phyloP scores from a whole-genome alignment of 2,888 invertebrate genomes.

The Philereme vetulata region DNA sequence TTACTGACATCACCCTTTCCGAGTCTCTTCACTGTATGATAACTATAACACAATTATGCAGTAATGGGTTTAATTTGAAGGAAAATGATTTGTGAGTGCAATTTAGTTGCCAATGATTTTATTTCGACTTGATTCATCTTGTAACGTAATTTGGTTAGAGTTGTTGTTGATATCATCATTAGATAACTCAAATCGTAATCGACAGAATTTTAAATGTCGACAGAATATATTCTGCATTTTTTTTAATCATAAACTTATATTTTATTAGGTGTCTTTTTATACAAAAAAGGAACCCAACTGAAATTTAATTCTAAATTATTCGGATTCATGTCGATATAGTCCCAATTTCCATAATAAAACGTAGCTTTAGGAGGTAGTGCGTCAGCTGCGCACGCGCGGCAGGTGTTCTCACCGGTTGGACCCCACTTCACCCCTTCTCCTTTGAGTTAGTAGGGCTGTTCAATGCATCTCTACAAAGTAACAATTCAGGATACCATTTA shows the following conservation, averaged over 20 bases:
- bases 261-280: background rate
- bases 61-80: no score
- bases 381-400: conserved; percentile 57
- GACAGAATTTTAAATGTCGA: no score
- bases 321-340: conserved; percentile 42
- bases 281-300: background rate
- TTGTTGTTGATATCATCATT: no score
- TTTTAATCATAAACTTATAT: background rate
- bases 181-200: no score
- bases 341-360: conserved; percentile 48
- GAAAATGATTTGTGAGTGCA: no score
- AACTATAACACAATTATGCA: no score
- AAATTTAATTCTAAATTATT: conserved; percentile 10
- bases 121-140: no score
- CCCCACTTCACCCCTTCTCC: conserved; percentile 20
- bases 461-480: background rate
- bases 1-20: conserved; percentile 2
- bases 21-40: no score
- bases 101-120: no score
- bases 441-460: conserved; percentile 37
- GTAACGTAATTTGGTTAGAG: no score
- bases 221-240: no score
- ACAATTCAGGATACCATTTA: background rate
- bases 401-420: conserved; percentile 48
- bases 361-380: conserved; percentile 12